These are phyloP conservation scores for Lophotriccus pileatus DNA, from an alignment of 2,797 vertebrate species.

Conservation along the genomic window DNA sequence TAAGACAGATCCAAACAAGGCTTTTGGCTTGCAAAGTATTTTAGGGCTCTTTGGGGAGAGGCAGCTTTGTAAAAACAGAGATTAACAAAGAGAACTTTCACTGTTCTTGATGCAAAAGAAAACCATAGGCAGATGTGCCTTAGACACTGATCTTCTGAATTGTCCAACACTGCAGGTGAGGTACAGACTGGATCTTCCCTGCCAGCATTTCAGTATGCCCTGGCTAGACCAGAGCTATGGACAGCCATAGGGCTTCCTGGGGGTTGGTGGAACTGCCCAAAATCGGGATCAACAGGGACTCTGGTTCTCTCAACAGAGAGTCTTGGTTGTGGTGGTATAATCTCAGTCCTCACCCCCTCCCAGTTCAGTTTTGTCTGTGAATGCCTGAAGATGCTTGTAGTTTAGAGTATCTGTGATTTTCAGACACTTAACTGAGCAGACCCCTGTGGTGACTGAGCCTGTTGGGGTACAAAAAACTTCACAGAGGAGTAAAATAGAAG, in stretches of 20 bases:
- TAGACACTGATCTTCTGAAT: constrained; percentile 5
- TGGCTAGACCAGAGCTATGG: neutral
- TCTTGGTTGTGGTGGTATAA: neutral
- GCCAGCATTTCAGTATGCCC: neutral
- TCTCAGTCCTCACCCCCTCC: neutral
- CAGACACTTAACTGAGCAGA: neutral
- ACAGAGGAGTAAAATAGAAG: neutral
- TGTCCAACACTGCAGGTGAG: neutral
- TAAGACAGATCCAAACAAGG: neutral
- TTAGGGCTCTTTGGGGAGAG: neutral
- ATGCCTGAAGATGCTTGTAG: neutral
- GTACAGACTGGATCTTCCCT: neutral
- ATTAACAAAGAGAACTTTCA: neutral
- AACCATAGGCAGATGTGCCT: constrained; percentile 4
- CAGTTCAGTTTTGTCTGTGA: neutral
- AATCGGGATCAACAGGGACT: neutral
- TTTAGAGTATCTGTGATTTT: neutral
- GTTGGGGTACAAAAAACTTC: neutral
- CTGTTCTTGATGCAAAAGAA: neutral
- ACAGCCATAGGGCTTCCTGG: neutral
- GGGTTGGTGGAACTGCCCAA: neutral
- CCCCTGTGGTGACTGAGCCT: neutral
- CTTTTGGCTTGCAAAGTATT: constrained; percentile 3
- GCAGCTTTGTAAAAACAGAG: neutral
- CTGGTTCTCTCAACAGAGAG: no score